Base-by-base conservation (phyloP, 2,113 vertebrate species). In the Dicrurus megarhynchus region DNA sequence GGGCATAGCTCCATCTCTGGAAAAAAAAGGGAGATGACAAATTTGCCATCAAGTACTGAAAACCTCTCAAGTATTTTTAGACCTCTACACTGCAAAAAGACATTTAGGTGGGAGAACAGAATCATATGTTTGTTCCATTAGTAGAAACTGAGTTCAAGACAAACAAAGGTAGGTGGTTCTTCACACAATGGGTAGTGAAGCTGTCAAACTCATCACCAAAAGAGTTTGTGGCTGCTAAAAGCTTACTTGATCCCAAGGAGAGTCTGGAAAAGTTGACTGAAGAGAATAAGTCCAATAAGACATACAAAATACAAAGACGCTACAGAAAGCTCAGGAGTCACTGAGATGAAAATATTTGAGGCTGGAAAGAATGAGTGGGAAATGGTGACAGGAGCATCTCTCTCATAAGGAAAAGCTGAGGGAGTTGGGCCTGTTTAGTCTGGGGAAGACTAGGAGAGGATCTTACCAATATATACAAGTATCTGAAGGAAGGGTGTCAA, bases 141-240 rank as follows among this genome's bases (percentile, higher is more conserved):
- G 76, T 84, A 37, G 55, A 90, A 95, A 95, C 6, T 37, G 68
- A 60, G 44, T 78, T 95, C 93, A 94, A 90, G 81, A 94, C 84
- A 93, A 93, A 95, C 71, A 95, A 92, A 92, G 60, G 73, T 92
- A 91, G 73, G 86, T 89, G 73, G 86, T 68, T 92, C 86, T 92
- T 84, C 84, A 78, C 47, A 95, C 89, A 96, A 82, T 71, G 83
- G 84, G 64, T 60, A 94, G 64, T 78, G 89, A 92, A 92, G 81
- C 73, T 87, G 76, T 89, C 94, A 94, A 56, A 91, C 9, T 77
- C 60, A 44, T 71, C 69, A 79, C 64, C 84, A 95, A 90, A 92
- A 95, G 83, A 91, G 91, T 82, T 39, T 63, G 67, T 74, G 76
- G 60, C 91, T 93, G 83, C 44, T 95, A 89, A 92, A 92, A 91